Conservation (phyloP, 2,888 invertebrate genomes). For the Diabrotica balteata region DNA sequence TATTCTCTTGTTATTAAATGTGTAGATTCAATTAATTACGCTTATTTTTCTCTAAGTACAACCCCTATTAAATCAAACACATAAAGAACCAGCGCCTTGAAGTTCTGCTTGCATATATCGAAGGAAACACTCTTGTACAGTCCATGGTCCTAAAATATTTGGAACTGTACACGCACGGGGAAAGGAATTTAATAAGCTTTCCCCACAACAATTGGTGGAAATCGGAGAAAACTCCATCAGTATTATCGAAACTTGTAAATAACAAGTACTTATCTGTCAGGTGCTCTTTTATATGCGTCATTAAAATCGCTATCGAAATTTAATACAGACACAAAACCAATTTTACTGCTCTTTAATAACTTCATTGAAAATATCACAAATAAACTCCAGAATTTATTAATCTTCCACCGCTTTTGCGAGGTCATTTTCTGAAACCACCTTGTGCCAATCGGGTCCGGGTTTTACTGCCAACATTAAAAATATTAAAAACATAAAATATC, state of each 20-base stretch:
- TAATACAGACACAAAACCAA: slow-evolving; percentile 5
- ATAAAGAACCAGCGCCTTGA: too few relatives aligned
- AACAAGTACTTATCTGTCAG: not conserved
- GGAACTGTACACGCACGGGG: too few relatives aligned
- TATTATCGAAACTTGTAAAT: slow-evolving; percentile 7
- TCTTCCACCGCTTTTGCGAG: not conserved
- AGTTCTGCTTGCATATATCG: too few relatives aligned
- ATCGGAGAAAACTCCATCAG: too few relatives aligned
- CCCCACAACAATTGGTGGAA: too few relatives aligned
- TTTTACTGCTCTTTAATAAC: slow-evolving; percentile 22
- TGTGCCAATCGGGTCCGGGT: slow-evolving; percentile 29
- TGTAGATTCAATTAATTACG: too few relatives aligned
- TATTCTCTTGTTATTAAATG: too few relatives aligned
- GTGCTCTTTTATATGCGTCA: not conserved
- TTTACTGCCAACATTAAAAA: slow-evolving; percentile 37
- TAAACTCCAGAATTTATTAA: slow-evolving; percentile 16
- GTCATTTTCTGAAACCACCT: slow-evolving; percentile 39
- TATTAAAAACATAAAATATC: slow-evolving; percentile 38
- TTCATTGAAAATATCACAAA: slow-evolving; percentile 20
- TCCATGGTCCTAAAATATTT: too few relatives aligned
- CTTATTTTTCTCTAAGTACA: too few relatives aligned
- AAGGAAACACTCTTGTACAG: too few relatives aligned
- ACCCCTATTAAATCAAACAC: too few relatives aligned
- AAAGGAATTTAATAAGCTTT: too few relatives aligned
- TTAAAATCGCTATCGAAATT: not conserved